A percentile compares a stretch with the other conserved stretches of the same genome.
Evolutionary conservation across 2,113 vertebrate species (phyloP).

Genomic region (Stomatorhinus ivindoensis): DNA sequence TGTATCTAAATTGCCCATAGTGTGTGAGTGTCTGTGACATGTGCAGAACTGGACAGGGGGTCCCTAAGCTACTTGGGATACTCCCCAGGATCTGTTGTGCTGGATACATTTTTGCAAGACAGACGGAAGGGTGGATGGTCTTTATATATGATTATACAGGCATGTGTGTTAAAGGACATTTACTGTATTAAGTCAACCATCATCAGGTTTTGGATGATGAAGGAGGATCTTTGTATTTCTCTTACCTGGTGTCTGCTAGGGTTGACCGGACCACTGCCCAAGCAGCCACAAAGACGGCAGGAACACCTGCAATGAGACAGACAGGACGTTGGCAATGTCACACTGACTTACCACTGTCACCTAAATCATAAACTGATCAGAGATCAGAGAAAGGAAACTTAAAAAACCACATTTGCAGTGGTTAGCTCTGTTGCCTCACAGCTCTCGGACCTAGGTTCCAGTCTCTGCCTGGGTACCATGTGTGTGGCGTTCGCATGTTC

Average conservation of each 20-base stretch:
- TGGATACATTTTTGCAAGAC: neutral
- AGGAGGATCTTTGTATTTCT: no score
- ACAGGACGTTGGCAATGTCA: neutral
- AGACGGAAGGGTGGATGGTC: neutral
- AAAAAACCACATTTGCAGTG: no score
- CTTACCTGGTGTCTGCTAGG: slow-evolving; percentile 74
- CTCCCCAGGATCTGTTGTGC: neutral
- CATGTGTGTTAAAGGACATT: neutral
- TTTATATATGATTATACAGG: neutral
- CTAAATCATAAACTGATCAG: neutral
- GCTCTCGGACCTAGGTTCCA: no score
- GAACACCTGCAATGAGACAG: slow-evolving; percentile 65
- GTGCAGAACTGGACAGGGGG: neutral
- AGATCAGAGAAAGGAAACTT: neutral
- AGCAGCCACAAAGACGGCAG: slow-evolving; percentile 67
- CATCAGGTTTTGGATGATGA: neutral
- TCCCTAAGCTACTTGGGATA: neutral
- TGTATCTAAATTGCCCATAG: neutral
- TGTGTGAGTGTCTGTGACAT: neutral
- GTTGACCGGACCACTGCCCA: slow-evolving; percentile 74
- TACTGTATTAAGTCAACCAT: neutral
- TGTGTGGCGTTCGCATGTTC: no score
- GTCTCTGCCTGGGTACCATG: no score
- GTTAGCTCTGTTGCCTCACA: no score
- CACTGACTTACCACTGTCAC: neutral